Conservation (phyloP, 2,888 invertebrate species). For the Hydropsyche betteni region DNA sequence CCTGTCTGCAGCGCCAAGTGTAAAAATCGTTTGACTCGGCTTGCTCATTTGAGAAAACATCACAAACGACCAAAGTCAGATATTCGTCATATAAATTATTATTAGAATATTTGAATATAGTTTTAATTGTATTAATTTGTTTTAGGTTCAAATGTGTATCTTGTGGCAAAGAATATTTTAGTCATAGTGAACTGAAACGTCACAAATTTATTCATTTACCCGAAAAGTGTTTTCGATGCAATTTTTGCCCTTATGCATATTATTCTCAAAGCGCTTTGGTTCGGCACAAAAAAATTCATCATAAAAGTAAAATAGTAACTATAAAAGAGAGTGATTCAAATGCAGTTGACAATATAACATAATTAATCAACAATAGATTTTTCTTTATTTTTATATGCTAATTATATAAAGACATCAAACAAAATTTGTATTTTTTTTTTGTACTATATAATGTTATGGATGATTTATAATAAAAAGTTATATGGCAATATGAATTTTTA, state of each 20-base stretch:
- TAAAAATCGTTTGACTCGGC: conserved; percentile 49
- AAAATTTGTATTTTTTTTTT: too few relatives aligned
- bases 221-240: conserved; percentile 48
- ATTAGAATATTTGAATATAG: too few relatives aligned
- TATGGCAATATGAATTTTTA: too few relatives aligned
- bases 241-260: conserved; percentile 48
- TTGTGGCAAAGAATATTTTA: conserved; percentile 50
- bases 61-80: conserved; percentile 43
- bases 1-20: conserved; percentile 45
- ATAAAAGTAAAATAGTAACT: not conserved
- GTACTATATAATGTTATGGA: too few relatives aligned
- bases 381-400: too few relatives aligned
- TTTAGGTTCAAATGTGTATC: conserved; percentile 48
- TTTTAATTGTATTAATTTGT: not conserved
- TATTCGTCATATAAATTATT: too few relatives aligned
- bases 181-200: conserved; percentile 47
- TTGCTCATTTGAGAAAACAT: conserved; percentile 49
- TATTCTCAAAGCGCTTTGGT: conserved; percentile 48
- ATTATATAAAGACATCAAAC: too few relatives aligned
- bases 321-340: not conserved
- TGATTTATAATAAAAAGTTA: too few relatives aligned
- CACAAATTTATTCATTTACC: conserved; percentile 47
- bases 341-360: not conserved
- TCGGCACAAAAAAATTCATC: conserved; percentile 44
- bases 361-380: too few relatives aligned